phyloP scores from a whole-genome alignment of 2,888 invertebrate genomes.

The Lepidochrysops patricia region DNA sequence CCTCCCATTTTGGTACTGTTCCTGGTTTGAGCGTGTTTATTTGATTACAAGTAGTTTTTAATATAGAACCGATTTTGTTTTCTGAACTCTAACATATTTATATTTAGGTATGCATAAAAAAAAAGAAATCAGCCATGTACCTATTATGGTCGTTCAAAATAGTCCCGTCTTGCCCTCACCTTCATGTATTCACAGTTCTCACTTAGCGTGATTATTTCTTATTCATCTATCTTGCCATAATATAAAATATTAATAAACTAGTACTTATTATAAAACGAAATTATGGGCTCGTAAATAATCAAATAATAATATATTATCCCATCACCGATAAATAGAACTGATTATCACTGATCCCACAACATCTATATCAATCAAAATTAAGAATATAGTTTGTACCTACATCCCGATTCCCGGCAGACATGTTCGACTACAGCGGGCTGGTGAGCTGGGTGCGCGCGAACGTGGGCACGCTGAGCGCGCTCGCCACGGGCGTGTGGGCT shows the following conservation, averaged over 20 bases:
- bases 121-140: too few relatives aligned
- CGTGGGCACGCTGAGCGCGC: slow-evolving; percentile 89
- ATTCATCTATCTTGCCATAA: background rate
- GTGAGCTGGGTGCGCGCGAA: slow-evolving; percentile 91
- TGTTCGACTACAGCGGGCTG: slow-evolving; percentile 82
- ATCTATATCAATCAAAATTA: too few relatives aligned
- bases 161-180: too few relatives aligned
- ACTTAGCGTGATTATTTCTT: background rate
- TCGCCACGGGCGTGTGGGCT: slow-evolving; percentile 88
- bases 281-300: too few relatives aligned
- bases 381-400: too few relatives aligned
- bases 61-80: background rate
- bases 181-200: background rate
- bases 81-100: background rate
- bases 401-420: slow-evolving; percentile 66
- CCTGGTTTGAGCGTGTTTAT: background rate
- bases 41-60: background rate
- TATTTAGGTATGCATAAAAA: too few relatives aligned
- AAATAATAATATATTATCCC: too few relatives aligned
- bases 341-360: too few relatives aligned
- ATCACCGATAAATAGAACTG: too few relatives aligned
- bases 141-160: too few relatives aligned
- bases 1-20: background rate
- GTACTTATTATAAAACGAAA: too few relatives aligned
- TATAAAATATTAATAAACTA: background rate